These are phyloP conservation scores for Leptopilina syphax DNA, from an alignment of 2,888 invertebrate genomes.

Conservation along the genomic window DNA sequence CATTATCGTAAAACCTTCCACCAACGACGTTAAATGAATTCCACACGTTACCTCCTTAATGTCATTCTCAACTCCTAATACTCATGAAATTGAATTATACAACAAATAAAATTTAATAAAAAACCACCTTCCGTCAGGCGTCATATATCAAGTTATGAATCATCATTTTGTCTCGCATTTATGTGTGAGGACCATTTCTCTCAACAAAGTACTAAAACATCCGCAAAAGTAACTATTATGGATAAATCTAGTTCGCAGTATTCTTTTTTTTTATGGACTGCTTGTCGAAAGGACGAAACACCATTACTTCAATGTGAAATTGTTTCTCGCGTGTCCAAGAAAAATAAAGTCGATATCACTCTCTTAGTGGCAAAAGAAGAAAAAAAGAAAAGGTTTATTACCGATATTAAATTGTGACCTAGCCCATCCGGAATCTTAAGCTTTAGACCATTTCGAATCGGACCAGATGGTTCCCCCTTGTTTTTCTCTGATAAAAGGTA, in stretches of 20 bases:
- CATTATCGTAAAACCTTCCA: too few species aligned
- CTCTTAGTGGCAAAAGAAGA: background rate
- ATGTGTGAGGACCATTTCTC: conserved; percentile 18
- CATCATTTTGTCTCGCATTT: conserved; percentile 29
- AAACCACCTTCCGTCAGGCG: background rate
- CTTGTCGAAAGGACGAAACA: conserved; percentile 5
- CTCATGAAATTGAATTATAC: too few species aligned
- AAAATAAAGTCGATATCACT: conserved; percentile 17
- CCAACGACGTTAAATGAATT: too few species aligned
- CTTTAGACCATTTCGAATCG: conserved; percentile 36
- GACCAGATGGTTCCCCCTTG: conserved; percentile 44
- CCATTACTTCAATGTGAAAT: background rate
- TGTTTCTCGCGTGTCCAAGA: conserved; percentile 15
- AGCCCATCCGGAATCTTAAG: background rate
- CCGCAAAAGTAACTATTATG: conserved; percentile 30
- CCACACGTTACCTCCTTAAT: too few species aligned
- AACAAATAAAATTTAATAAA: too few species aligned
- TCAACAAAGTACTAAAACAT: background rate
- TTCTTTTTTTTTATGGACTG: conserved; percentile 29
- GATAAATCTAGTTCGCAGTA: conserved; percentile 31
- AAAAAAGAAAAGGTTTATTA: conserved; percentile 49
- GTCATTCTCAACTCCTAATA: too few species aligned
- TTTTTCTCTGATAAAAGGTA: conserved; percentile 53
- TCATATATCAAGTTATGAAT: conserved; percentile 33
- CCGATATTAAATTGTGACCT: conserved; percentile 51